Conservation (phyloP, 2,797 vertebrate genomes). For the Buphagus erythrorhynchus region DNA sequence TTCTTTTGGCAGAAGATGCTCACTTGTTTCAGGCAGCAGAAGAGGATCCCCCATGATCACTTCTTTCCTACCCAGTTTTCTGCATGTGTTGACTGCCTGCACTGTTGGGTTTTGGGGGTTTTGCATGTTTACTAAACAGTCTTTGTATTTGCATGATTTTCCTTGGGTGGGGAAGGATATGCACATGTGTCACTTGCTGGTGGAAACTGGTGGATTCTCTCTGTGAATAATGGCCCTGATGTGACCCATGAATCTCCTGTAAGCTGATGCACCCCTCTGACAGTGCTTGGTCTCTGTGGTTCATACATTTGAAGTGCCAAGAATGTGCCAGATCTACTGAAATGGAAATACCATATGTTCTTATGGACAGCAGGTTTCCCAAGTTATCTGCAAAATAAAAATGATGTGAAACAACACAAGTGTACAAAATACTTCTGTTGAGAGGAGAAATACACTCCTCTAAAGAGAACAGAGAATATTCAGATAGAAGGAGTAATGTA, state of each 20-base stretch:
- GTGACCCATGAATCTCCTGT: background rate
- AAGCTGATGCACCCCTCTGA: background rate
- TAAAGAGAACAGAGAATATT: background rate
- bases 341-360: background rate
- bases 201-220: background rate
- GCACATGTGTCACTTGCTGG: background rate
- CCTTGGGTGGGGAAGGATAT: background rate
- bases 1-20: background rate
- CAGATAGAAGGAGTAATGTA: background rate
- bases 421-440: background rate
- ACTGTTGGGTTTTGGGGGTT: background rate
- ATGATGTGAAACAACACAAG: accelerated
- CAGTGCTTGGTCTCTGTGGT: background rate
- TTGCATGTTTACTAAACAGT: background rate
- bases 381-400: background rate
- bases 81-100: background rate
- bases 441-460: background rate
- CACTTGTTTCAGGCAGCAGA: background rate
- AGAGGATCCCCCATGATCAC: background rate
- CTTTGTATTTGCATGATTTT: background rate
- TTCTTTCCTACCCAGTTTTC: background rate
- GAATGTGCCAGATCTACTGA: background rate
- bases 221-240: background rate
- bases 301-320: background rate
- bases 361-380: background rate